Percentiles rank a stretch among this genome's conserved stretches.
phyloP scores from a whole-genome alignment of 30 jellyfish, hydroid and myxozoan species.

The Sanderia malayensis region DNA sequence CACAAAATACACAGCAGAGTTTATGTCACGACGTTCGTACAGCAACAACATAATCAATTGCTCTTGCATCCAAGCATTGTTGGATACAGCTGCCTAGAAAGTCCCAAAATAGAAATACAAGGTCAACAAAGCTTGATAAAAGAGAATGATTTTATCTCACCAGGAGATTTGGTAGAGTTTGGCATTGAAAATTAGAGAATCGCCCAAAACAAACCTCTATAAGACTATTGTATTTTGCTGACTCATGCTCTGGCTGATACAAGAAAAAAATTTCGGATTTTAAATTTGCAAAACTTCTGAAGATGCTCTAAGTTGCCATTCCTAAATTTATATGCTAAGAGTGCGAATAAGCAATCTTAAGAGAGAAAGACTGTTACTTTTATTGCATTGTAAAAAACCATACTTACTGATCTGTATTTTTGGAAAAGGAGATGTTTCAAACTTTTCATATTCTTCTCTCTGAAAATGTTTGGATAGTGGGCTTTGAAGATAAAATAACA shows the following conservation, averaged over 20 bases:
- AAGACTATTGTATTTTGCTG: constrained; percentile 41
- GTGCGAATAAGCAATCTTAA: too few relatives aligned
- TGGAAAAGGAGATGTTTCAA: constrained; percentile 48
- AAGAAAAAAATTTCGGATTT: too few relatives aligned
- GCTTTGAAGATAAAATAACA: constrained; percentile 39
- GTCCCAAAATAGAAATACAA: too few relatives aligned
- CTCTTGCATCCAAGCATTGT: constrained; percentile 63
- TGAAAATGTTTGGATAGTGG: constrained; percentile 67
- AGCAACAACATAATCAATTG: constrained; percentile 42
- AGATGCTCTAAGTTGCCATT: too few relatives aligned
- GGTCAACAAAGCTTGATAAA: too few relatives aligned
- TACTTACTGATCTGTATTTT: constrained; percentile 66
- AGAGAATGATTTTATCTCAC: not conserved
- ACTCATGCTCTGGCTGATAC: constrained; percentile 24
- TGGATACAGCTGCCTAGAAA: constrained; percentile 83
- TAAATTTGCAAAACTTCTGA: too few relatives aligned
- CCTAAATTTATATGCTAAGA: too few relatives aligned
- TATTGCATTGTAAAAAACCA: too few relatives aligned
- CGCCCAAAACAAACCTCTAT: constrained; percentile 48
- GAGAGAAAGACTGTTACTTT: too few relatives aligned
- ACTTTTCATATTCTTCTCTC: constrained; percentile 70
- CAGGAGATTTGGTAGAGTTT: too few relatives aligned
- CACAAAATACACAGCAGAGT: constrained; percentile 42
- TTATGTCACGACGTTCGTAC: constrained; percentile 29
- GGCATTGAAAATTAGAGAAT: too few relatives aligned